Evolutionary conservation across 2,888 invertebrate species (phyloP).

Genomic region (Patella pellucida): DNA sequence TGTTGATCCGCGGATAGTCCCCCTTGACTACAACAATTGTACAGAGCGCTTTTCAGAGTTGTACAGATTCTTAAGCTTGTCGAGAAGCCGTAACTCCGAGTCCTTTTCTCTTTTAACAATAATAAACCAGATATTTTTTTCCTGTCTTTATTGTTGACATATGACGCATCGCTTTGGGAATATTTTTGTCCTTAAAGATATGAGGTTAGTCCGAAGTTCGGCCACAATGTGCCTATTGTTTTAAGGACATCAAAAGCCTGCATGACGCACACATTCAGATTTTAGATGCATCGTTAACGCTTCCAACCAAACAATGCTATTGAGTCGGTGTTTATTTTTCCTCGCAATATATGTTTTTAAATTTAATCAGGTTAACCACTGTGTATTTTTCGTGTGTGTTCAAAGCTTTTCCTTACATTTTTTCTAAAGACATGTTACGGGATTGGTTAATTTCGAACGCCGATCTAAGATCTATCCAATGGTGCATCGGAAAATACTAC

Average conservation of each 20-base stretch:
- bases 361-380: constrained; percentile 26
- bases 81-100: too few species aligned
- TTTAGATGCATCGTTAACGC: constrained; percentile 15
- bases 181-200: constrained; percentile 3
- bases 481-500: too few species aligned
- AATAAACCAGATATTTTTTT: too few species aligned
- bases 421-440: neutral
- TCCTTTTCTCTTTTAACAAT: too few species aligned
- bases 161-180: neutral
- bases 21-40: too few species aligned
- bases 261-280: constrained; percentile 14
- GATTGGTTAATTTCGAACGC: too few species aligned
- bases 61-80: too few species aligned
- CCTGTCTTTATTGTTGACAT: neutral
- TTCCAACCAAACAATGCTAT: constrained; percentile 22
- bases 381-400: constrained; percentile 22
- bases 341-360: constrained; percentile 25
- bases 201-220: neutral
- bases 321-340: constrained; percentile 21
- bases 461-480: too few species aligned
- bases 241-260: constrained; percentile 18
- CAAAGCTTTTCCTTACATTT: neutral
- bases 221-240: constrained; percentile 24
- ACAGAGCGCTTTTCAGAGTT: too few species aligned
- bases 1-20: too few species aligned